Conservation (phyloP, 2,888 invertebrate genomes). For the Drosophila ochracea region DNA sequence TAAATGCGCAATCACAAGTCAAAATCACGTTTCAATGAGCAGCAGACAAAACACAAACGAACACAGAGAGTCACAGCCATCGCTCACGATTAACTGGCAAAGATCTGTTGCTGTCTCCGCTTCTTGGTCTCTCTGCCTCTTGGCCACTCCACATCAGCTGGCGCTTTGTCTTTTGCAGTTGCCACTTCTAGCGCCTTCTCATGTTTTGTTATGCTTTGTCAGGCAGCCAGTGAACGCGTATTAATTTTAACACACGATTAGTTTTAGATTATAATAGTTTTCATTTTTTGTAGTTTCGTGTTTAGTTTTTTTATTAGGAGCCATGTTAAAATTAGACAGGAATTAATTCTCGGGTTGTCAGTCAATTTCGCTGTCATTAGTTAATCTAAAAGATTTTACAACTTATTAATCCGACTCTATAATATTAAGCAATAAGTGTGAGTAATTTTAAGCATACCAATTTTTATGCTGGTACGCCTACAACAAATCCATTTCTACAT, state of each 20-base stretch:
- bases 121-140: neutral
- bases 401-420: constrained; percentile 33
- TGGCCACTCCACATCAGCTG: constrained; percentile 14
- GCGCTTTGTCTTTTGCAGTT: constrained; percentile 66
- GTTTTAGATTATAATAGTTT: constrained; percentile 53
- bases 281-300: constrained; percentile 8
- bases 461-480: constrained; percentile 8
- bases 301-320: constrained; percentile 14
- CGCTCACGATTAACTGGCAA: constrained; percentile 73
- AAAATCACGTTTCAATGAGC: constrained; percentile 73
- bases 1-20: constrained; percentile 54
- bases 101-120: constrained; percentile 36
- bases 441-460: neutral
- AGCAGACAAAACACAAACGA: constrained; percentile 40
- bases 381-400: constrained; percentile 38
- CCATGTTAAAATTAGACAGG: constrained; percentile 26
- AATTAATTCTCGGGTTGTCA: constrained; percentile 52
- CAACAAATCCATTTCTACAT: constrained; percentile 8
- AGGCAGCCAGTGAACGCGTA: constrained; percentile 55
- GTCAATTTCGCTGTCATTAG: constrained; percentile 39
- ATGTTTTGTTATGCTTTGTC: constrained; percentile 79
- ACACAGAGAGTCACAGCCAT: constrained; percentile 40
- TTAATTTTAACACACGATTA: constrained; percentile 79
- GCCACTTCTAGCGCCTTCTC: constrained; percentile 53
- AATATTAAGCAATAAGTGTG: constrained; percentile 24